Conservation (phyloP, 2,888 invertebrate species). For the Polyploca ridens region DNA sequence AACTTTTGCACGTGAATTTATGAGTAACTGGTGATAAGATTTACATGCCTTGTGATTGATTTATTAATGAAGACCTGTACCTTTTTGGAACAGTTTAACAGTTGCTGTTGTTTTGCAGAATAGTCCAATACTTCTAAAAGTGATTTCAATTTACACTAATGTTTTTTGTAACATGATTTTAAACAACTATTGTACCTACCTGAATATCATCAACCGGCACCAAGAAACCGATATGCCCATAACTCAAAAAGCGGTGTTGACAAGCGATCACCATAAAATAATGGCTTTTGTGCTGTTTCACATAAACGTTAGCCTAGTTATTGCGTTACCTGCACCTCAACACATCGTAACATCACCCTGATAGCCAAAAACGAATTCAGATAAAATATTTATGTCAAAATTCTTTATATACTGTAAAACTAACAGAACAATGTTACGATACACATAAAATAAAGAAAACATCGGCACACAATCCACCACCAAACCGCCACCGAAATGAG, state of each 20-base stretch:
- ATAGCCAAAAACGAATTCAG: not conserved
- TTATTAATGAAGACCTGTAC: not conserved
- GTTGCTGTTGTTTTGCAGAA: not conserved
- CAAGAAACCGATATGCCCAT: not conserved
- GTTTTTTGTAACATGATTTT: not conserved
- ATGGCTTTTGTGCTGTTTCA: conserved; percentile 1
- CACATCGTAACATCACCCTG: not conserved
- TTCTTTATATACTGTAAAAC: not conserved
- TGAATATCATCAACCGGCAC: not conserved
- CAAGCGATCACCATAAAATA: not conserved
- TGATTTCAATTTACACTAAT: not conserved
- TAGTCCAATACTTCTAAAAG: not conserved
- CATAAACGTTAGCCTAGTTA: conserved; percentile 3
- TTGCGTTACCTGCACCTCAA: conserved; percentile 13
- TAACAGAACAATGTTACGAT: conserved; percentile 12
- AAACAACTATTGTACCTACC: not conserved
- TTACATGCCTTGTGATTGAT: not conserved
- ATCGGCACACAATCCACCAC: conserved; percentile 35
- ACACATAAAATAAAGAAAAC: conserved; percentile 27
- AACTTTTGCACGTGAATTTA: not conserved
- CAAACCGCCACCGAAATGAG: conserved; percentile 38
- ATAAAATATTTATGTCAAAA: not conserved
- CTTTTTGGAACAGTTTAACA: not conserved
- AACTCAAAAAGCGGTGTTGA: not conserved
- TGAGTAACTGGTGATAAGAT: not conserved